Conservation (phyloP, 1,140 invertebrate genomes). For the Nasonia giraulti region DNA sequence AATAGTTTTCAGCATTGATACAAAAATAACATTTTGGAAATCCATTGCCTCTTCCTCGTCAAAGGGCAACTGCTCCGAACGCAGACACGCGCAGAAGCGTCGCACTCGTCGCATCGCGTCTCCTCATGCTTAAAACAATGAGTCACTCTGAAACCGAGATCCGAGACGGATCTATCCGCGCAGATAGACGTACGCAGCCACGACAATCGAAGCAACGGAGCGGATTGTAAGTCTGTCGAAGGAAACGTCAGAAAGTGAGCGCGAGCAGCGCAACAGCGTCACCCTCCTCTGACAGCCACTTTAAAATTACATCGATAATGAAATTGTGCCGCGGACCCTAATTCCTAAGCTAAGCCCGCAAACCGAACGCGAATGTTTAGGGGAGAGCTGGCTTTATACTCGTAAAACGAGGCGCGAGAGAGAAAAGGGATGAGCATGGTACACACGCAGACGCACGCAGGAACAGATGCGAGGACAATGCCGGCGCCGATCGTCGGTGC, state of each 20-base stretch:
- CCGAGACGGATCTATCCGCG: not conserved
- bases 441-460: constrained; percentile 18
- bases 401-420: constrained; percentile 10
- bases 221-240: constrained; percentile 57
- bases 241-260: constrained; percentile 63
- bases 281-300: constrained; percentile 66
- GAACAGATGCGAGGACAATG: constrained; percentile 70
- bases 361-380: constrained; percentile 6
- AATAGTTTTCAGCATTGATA: not conserved
- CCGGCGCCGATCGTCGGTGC: constrained; percentile 60
- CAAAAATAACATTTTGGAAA: not conserved
- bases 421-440: constrained; percentile 44
- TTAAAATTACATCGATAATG: constrained; percentile 72
- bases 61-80: not conserved
- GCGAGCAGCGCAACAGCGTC: not conserved
- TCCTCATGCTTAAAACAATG: constrained; percentile 20
- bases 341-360: constrained; percentile 64
- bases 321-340: constrained; percentile 64
- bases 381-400: not conserved
- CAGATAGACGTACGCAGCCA: not conserved
- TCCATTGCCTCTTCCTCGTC: no score
- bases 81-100: not conserved
- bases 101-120: not conserved
- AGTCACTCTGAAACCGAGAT: constrained; percentile 1
- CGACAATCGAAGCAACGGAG: constrained; percentile 10